Conservation (phyloP, 1,140 invertebrate species). For the Steinernema feltiae region DNA sequence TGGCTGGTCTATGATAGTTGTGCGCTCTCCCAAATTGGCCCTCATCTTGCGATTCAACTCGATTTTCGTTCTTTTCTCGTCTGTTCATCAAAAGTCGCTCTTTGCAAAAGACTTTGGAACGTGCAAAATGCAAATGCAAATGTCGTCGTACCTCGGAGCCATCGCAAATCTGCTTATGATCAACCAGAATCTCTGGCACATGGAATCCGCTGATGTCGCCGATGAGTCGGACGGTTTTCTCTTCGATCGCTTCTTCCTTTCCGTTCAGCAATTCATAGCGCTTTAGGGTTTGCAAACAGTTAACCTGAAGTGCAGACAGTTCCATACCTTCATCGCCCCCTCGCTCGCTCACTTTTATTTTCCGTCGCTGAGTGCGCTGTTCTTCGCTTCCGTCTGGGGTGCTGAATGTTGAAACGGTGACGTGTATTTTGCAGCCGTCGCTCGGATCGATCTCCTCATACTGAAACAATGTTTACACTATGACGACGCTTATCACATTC, state of each 20-base stretch:
- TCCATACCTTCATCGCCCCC: neutral
- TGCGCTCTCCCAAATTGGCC: no score
- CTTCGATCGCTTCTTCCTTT: conserved; percentile 17
- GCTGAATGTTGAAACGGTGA: conserved; percentile 17
- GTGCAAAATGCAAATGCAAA: no score
- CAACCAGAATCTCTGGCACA: neutral
- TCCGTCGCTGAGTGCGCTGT: neutral
- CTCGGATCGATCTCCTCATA: conserved; percentile 28
- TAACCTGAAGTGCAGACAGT: neutral
- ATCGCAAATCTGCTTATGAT: neutral
- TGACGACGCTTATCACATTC: neutral
- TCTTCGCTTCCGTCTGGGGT: conserved; percentile 11
- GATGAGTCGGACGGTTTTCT: neutral
- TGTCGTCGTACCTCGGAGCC: neutral
- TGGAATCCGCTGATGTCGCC: neutral
- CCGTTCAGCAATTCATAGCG: conserved; percentile 15
- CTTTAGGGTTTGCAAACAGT: conserved; percentile 15
- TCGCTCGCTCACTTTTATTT: neutral
- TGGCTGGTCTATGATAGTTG: no score
- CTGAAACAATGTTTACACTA: conserved; percentile 20
- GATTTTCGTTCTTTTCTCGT: no score
- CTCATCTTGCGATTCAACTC: no score
- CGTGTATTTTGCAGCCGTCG: conserved; percentile 22
- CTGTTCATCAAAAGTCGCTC: no score
- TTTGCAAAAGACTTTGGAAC: no score